phyloP scores from a whole-genome alignment of 2,888 invertebrate species.

The Eupithecia exiguata region DNA sequence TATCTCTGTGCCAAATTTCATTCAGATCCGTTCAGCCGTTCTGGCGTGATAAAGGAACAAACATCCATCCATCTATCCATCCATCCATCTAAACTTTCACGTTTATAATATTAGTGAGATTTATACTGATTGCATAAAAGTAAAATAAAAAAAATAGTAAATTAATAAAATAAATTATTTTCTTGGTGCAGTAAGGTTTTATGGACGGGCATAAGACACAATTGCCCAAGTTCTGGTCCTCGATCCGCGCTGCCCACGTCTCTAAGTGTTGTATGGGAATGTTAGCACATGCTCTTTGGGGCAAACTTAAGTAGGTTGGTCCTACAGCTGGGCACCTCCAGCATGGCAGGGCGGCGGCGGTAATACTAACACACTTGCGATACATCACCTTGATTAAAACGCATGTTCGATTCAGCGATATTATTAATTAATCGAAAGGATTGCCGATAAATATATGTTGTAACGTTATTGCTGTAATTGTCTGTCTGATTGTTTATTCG shows the following conservation, averaged over 20 bases:
- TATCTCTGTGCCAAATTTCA: too few relatives aligned
- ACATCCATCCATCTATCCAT: too few relatives aligned
- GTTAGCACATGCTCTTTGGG: slow-evolving; percentile 35
- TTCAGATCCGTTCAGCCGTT: too few relatives aligned
- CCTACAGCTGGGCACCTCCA: too few relatives aligned
- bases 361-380: slow-evolving; percentile 26
- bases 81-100: too few relatives aligned
- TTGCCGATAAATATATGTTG: slow-evolving; percentile 43
- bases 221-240: slow-evolving; percentile 53
- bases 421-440: slow-evolving; percentile 46
- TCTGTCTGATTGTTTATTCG: slow-evolving; percentile 30
- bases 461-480: slow-evolving; percentile 42
- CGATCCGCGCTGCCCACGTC: slow-evolving; percentile 57
- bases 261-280: slow-evolving; percentile 40
- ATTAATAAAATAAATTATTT: slow-evolving; percentile 2
- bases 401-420: slow-evolving; percentile 45
- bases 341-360: too few relatives aligned
- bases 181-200: slow-evolving; percentile 41
- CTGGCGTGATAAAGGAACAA: too few relatives aligned
- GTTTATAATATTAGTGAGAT: too few relatives aligned
- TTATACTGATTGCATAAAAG: too few relatives aligned
- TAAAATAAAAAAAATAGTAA: too few relatives aligned
- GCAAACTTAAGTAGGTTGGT: too few relatives aligned
- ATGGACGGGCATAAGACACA: slow-evolving; percentile 51
- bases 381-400: slow-evolving; percentile 44